Conservation (phyloP, 1,140 invertebrate species). For the Eurosta solidaginis region DNA sequence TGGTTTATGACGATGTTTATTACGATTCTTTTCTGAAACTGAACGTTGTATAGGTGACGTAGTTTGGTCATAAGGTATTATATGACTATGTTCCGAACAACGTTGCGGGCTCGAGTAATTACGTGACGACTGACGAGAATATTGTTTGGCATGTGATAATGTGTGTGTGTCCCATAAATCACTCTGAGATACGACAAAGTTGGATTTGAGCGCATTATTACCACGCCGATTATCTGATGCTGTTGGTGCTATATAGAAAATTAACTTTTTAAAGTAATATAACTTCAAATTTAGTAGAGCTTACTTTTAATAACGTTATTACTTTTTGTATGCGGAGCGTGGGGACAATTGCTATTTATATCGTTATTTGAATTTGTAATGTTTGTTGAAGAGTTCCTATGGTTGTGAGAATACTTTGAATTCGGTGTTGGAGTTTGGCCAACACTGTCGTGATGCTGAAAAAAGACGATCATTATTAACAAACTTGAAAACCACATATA, state of each 20-base stretch:
- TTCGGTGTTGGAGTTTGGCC: constrained; percentile 51
- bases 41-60: constrained; percentile 65
- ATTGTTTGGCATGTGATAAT: constrained; percentile 65
- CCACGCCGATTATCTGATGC: constrained; percentile 53
- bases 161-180: constrained; percentile 69
- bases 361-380: constrained; percentile 56
- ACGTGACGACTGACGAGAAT: constrained; percentile 60
- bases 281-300: background rate
- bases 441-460: constrained; percentile 50
- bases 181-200: constrained; percentile 68
- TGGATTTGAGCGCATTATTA: constrained; percentile 61
- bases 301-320: constrained; percentile 37
- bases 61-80: constrained; percentile 50
- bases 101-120: constrained; percentile 57
- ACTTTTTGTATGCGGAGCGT: constrained; percentile 36
- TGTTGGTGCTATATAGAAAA: constrained; percentile 45
- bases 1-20: constrained; percentile 60
- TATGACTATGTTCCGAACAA: constrained; percentile 53
- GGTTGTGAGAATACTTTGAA: constrained; percentile 52
- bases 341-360: constrained; percentile 56
- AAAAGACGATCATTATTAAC: background rate
- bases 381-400: constrained; percentile 54
- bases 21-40: constrained; percentile 65
- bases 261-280: background rate
- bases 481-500: too few species aligned